These are phyloP conservation scores for Sphaeramia orbicularis DNA, from an alignment of 2,797 vertebrate genomes.

Conservation along the genomic window DNA sequence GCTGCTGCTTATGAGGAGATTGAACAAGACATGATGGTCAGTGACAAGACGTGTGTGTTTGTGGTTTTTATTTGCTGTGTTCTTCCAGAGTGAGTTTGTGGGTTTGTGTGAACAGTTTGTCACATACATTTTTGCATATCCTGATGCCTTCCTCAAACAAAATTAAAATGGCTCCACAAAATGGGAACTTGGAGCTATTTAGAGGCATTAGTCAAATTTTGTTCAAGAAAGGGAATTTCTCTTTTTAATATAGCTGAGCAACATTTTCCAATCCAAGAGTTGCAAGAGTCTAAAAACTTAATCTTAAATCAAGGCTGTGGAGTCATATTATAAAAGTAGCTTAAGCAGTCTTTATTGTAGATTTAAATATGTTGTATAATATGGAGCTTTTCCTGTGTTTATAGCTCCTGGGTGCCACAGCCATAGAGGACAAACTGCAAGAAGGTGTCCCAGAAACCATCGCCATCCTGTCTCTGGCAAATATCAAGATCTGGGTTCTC, in stretches of 20 bases:
- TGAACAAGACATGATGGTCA: conserved; percentile 93
- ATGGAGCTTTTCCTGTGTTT: conserved; percentile 20
- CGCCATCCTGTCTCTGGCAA: conserved; percentile 91
- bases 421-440: conserved; percentile 96
- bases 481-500: conserved; percentile 97
- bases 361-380: neutral
- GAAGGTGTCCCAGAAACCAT: conserved; percentile 95
- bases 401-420: conserved; percentile 94
- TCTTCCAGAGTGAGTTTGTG: conserved; percentile 4
- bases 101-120: neutral
- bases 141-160: neutral
- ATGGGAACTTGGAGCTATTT: conserved; percentile 22
- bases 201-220: neutral
- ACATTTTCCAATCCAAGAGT: no score
- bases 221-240: conserved; percentile 5
- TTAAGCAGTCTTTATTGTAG: no score
- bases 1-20: conserved; percentile 91
- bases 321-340: no score
- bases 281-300: no score
- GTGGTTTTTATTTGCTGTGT: no score
- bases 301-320: no score
- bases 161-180: conserved; percentile 26
- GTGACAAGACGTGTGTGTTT: conserved; percentile 15
- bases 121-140: neutral
- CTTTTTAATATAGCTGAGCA: neutral